phyloP scores from a whole-genome alignment of 53 echinoderm and acorn worm genomes.

The Patiria pectinifera region DNA sequence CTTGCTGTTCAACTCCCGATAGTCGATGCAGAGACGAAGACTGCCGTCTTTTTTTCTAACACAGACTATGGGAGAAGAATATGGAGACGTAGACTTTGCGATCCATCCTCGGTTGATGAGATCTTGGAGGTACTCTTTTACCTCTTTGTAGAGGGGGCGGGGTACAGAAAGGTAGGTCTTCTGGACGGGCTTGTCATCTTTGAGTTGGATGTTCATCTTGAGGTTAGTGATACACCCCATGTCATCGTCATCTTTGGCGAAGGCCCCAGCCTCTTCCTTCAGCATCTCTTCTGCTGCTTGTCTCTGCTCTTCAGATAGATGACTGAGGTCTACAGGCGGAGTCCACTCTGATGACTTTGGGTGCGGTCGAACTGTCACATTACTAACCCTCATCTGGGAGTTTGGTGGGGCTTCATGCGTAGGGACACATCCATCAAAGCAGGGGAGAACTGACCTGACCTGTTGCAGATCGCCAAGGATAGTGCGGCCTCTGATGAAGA shows the following conservation, averaged over 20 bases:
- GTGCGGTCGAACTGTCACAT: neutral
- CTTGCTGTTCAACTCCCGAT: constrained; percentile 62
- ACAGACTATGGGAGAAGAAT: constrained; percentile 85
- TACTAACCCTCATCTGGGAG: neutral
- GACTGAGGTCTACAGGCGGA: constrained; percentile 47
- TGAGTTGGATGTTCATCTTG: constrained; percentile 61
- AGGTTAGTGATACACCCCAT: constrained; percentile 49
- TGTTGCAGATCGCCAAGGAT: constrained; percentile 36
- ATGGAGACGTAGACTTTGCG: constrained; percentile 68
- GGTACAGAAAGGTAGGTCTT: constrained; percentile 67
- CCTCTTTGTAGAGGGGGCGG: constrained; percentile 48
- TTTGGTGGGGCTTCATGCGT: neutral
- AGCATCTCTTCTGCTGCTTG: constrained; percentile 38
- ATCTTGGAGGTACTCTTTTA: constrained; percentile 61
- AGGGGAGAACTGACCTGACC: constrained; percentile 29
- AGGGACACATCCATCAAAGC: neutral
- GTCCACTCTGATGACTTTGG: neutral
- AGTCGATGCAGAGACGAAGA: too few relatives aligned
- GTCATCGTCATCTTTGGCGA: constrained; percentile 59
- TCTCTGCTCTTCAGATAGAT: constrained; percentile 21
- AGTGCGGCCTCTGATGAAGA: constrained; percentile 16
- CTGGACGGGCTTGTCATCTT: constrained; percentile 71
- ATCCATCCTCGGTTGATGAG: constrained; percentile 75
- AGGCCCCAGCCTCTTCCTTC: constrained; percentile 52
- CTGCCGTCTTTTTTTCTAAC: constrained; percentile 81